These are phyloP conservation scores for Aeoliscus strigatus DNA, from an alignment of 2,797 vertebrate genomes.

Conservation along the genomic window DNA sequence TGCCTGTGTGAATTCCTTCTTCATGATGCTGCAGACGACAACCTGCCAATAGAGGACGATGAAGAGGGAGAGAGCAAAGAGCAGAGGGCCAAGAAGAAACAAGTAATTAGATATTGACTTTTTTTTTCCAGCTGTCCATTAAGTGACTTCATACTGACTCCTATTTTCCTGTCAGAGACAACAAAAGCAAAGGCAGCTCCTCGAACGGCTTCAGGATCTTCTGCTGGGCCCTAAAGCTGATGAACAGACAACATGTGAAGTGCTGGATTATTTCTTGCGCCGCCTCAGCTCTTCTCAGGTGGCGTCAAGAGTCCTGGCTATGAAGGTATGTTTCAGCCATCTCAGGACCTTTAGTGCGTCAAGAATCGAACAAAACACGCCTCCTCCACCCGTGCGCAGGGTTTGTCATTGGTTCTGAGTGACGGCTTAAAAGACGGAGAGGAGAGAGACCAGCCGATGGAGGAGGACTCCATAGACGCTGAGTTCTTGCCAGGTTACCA, in stretches of 20 bases:
- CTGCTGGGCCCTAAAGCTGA: slow-evolving; percentile 92
- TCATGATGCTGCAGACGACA: slow-evolving; percentile 90
- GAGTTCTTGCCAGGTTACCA: slow-evolving; percentile 89
- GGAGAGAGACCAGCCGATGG: slow-evolving; percentile 89
- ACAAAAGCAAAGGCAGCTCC: slow-evolving; percentile 94
- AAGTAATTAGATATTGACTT: slow-evolving; percentile 61
- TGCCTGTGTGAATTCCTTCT: slow-evolving; percentile 97
- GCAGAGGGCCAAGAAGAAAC: slow-evolving; percentile 89
- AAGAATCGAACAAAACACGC: fast-evolving
- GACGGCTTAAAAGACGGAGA: slow-evolving; percentile 88
- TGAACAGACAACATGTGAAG: slow-evolving; percentile 95
- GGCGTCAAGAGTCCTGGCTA: slow-evolving; percentile 91
- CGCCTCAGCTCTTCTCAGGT: slow-evolving; percentile 95
- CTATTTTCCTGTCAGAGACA: slow-evolving; percentile 78
- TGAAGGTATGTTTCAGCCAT: slow-evolving; percentile 79
- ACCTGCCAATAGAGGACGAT: slow-evolving; percentile 82
- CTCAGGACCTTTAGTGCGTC: background rate
- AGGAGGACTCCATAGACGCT: slow-evolving; percentile 83
- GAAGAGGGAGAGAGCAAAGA: slow-evolving; percentile 96
- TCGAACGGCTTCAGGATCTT: slow-evolving; percentile 92
- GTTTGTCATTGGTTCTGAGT: slow-evolving; percentile 89
- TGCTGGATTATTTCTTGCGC: slow-evolving; percentile 96
- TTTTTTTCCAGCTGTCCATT: background rate
- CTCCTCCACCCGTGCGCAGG: slow-evolving; percentile 64
- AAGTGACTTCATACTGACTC: slow-evolving; percentile 3